Percentiles rank a stretch among this genome's conserved stretches.
These are phyloP conservation scores for Spondyliosoma cantharus DNA, from an alignment of 2,797 vertebrate species.

Conservation along the genomic window DNA sequence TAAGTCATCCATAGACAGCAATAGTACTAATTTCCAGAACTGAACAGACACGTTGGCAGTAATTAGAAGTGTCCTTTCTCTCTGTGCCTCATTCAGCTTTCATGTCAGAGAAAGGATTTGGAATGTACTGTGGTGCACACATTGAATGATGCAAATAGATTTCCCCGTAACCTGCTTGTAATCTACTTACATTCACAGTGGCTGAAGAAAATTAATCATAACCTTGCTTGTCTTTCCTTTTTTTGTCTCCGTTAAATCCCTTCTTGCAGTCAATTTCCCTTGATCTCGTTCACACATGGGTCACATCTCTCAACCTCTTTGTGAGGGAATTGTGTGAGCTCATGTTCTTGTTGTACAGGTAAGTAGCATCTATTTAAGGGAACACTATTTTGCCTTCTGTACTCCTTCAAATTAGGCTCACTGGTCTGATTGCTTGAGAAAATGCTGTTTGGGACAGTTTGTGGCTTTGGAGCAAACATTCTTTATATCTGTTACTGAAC, in stretches of 20 bases:
- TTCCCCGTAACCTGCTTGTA: slow-evolving; percentile 46
- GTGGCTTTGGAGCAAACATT: slow-evolving; percentile 14
- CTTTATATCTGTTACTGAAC: slow-evolving; percentile 15
- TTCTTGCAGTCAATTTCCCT: slow-evolving; percentile 6
- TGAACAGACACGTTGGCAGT: slow-evolving; percentile 76
- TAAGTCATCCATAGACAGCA: slow-evolving; percentile 70
- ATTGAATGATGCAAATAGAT: slow-evolving; percentile 56
- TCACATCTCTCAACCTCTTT: slow-evolving; percentile 23
- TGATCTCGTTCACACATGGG: slow-evolving; percentile 20
- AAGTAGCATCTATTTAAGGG: slow-evolving; percentile 30
- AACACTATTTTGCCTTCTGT: slow-evolving; percentile 23
- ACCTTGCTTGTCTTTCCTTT: slow-evolving; percentile 7
- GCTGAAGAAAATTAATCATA: slow-evolving; percentile 32
- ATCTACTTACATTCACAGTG: slow-evolving; percentile 61
- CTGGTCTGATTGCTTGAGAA: slow-evolving; percentile 1
- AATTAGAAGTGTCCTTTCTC: slow-evolving; percentile 71
- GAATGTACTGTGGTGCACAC: slow-evolving; percentile 60
- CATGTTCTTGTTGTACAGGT: slow-evolving; percentile 11
- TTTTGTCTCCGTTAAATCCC: neutral
- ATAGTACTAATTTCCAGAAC: slow-evolving; percentile 64
- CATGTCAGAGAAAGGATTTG: slow-evolving; percentile 69
- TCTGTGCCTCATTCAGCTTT: slow-evolving; percentile 65
- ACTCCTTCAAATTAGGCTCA: slow-evolving; percentile 11
- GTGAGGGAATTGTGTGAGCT: slow-evolving; percentile 18
- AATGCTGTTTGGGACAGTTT: slow-evolving; percentile 35